These are phyloP conservation scores for Acronicta aceris DNA, from an alignment of 2,888 invertebrate genomes.

Conservation along the genomic window DNA sequence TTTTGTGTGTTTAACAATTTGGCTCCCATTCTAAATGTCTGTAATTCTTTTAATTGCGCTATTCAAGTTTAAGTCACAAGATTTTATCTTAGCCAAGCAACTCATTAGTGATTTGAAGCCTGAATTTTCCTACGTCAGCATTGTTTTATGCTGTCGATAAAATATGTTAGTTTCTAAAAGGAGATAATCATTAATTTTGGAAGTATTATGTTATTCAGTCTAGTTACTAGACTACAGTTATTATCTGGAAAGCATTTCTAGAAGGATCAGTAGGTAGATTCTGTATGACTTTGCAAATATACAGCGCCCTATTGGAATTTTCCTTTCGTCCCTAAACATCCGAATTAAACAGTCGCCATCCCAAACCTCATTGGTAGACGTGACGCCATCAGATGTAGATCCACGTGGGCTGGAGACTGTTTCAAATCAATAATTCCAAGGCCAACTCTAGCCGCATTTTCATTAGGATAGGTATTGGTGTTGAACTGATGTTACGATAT, in stretches of 20 bases:
- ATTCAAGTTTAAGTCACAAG: constrained; percentile 2
- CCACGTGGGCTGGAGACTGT: constrained; percentile 59
- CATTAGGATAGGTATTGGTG: constrained; percentile 3
- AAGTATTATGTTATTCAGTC: too few relatives aligned
- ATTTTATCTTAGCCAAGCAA: neutral
- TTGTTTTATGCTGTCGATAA: neutral
- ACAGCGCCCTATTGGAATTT: neutral
- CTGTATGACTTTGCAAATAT: neutral
- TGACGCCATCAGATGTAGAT: constrained; percentile 42
- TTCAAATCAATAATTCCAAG: constrained; percentile 63
- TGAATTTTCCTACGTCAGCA: neutral
- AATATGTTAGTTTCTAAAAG: too few relatives aligned
- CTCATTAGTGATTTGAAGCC: constrained; percentile 3
- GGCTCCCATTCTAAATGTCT: neutral
- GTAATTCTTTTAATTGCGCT: constrained; percentile 7
- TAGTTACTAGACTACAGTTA: too few relatives aligned
- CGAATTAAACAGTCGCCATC: constrained; percentile 8
- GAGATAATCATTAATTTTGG: too few relatives aligned
- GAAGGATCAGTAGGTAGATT: too few relatives aligned
- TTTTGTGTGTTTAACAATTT: constrained; percentile 3
- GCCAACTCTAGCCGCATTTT: constrained; percentile 24
- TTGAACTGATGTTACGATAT: constrained; percentile 4
- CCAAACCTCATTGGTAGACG: constrained; percentile 24
- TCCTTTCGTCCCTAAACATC: neutral
- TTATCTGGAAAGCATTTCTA: too few relatives aligned